A percentile compares a stretch with the other conserved stretches of the same genome.
Evolutionary conservation across 2,888 invertebrate species (phyloP).

Genomic region (Catocala fraxini): DNA sequence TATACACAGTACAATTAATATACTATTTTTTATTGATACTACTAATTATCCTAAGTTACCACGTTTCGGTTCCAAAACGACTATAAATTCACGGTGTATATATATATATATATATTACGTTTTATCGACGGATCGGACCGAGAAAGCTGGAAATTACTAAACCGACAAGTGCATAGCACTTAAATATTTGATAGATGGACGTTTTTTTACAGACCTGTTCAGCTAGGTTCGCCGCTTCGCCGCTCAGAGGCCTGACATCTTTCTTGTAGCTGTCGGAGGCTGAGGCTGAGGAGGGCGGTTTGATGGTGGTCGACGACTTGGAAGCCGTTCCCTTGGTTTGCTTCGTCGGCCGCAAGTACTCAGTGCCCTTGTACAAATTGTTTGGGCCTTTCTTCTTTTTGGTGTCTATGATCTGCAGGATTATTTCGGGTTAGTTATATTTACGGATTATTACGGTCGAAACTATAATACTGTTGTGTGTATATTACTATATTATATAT

Average conservation of each 20-base stretch:
- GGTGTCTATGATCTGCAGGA: constrained; percentile 53
- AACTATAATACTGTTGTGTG: too few species aligned
- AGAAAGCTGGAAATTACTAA: not conserved
- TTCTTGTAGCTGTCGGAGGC: constrained; percentile 50
- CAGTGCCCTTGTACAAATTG: constrained; percentile 50
- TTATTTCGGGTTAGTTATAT: too few species aligned
- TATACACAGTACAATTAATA: too few species aligned
- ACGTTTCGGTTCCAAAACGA: too few species aligned
- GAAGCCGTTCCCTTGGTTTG: constrained; percentile 49
- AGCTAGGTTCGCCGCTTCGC: constrained; percentile 64
- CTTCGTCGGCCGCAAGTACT: constrained; percentile 10
- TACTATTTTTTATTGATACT: too few species aligned
- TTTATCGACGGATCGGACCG: too few species aligned
- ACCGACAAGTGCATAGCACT: not conserved
- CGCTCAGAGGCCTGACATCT: constrained; percentile 50
- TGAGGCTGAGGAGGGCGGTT: constrained; percentile 55
- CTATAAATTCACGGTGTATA: too few species aligned
- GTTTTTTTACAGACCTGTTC: constrained; percentile 64
- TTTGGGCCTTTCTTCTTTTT: constrained; percentile 59
- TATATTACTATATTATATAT: too few species aligned
- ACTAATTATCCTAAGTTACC: too few species aligned
- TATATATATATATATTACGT: too few species aligned
- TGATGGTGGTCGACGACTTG: constrained; percentile 67
- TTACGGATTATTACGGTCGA: too few species aligned
- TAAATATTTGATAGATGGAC: not conserved